These are phyloP conservation scores for Cataglyphis hispanica DNA, from an alignment of 1,140 invertebrate genomes.

Conservation along the genomic window DNA sequence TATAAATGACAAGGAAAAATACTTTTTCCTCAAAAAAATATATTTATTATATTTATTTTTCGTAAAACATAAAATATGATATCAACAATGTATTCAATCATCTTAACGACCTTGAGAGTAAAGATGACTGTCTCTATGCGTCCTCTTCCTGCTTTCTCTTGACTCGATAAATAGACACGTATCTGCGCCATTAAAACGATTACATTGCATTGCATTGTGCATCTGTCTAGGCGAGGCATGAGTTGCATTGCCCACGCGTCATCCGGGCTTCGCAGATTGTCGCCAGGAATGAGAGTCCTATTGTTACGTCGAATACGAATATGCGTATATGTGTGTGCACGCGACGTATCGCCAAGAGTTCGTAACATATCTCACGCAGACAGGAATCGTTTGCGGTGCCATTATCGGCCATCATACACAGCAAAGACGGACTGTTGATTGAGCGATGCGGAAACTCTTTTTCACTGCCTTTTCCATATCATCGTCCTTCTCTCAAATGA, in stretches of 20 bases:
- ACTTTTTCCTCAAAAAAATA: no score
- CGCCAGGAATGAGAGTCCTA: slow-evolving; percentile 69
- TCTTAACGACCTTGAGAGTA: slow-evolving; percentile 61
- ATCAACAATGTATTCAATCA: slow-evolving; percentile 39
- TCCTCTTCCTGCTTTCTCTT: slow-evolving; percentile 35
- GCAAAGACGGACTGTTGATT: slow-evolving; percentile 73
- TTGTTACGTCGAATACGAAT: slow-evolving; percentile 65
- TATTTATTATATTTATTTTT: no score
- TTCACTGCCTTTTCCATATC: not conserved
- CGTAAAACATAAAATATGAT: not conserved
- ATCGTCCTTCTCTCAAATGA: not conserved
- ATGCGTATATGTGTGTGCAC: slow-evolving; percentile 58
- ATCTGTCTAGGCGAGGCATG: slow-evolving; percentile 80
- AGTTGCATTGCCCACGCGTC: slow-evolving; percentile 81
- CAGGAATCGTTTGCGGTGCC: slow-evolving; percentile 77
- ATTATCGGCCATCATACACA: slow-evolving; percentile 75
- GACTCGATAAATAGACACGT: slow-evolving; percentile 11
- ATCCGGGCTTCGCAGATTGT: slow-evolving; percentile 65
- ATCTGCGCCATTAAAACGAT: slow-evolving; percentile 51
- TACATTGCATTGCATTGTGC: slow-evolving; percentile 72
- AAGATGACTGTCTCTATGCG: slow-evolving; percentile 33
- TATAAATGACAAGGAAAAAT: not conserved
- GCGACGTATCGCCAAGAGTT: slow-evolving; percentile 74
- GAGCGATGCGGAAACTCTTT: slow-evolving; percentile 54
- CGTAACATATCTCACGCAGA: slow-evolving; percentile 78